These are phyloP conservation scores for Coluber constrictor DNA, from an alignment of 2,797 vertebrate genomes.

Conservation along the genomic window DNA sequence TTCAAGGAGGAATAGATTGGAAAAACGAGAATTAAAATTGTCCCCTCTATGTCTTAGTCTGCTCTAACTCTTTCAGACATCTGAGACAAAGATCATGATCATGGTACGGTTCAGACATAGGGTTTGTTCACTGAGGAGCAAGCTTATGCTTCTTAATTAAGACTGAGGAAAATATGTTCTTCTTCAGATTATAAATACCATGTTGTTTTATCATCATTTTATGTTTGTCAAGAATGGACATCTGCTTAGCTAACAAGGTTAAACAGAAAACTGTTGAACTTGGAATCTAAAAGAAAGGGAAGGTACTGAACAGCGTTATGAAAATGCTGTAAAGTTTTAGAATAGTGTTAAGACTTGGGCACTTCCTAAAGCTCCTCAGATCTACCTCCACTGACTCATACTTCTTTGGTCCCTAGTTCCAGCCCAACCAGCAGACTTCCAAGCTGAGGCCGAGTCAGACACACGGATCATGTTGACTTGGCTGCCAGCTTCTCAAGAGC, in stretches of 20 bases:
- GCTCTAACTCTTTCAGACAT: background rate
- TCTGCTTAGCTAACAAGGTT: background rate
- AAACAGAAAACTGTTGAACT: background rate
- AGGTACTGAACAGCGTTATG: background rate
- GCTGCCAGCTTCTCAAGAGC: conserved; percentile 88
- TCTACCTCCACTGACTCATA: background rate
- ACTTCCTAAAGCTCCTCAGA: background rate
- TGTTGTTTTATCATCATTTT: background rate
- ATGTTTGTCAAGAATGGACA: background rate
- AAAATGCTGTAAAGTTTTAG: background rate
- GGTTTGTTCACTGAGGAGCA: background rate
- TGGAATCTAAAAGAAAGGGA: background rate
- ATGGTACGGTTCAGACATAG: background rate
- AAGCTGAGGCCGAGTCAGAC: conserved; percentile 92
- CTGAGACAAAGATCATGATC: background rate
- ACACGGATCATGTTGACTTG: conserved; percentile 88
- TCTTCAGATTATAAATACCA: background rate
- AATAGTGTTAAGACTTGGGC: background rate
- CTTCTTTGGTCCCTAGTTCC: conserved; percentile 78
- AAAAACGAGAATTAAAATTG: background rate
- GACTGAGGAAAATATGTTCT: background rate
- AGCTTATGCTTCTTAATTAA: background rate
- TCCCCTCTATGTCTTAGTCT: background rate
- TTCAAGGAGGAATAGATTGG: background rate
- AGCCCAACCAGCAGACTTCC: conserved; percentile 85